Conservation (phyloP, 2,888 invertebrate genomes). For the Erebia ligea region DNA sequence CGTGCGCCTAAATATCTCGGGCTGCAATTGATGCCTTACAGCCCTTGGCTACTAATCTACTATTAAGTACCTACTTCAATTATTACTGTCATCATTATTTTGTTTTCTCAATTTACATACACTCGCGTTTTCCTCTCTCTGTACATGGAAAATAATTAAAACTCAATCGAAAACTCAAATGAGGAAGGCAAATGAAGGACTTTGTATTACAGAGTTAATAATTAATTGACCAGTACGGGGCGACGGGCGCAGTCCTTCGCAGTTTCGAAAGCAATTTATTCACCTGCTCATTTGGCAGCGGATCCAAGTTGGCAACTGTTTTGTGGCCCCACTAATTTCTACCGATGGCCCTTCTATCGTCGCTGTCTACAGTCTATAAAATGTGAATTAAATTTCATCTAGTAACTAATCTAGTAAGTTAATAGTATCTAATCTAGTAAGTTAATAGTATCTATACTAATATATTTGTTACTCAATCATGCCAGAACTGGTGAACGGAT, state of each 20-base stretch:
- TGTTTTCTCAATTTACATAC: neutral
- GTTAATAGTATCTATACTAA: too few relatives aligned
- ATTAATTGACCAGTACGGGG: constrained; percentile 25
- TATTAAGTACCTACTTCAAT: too few relatives aligned
- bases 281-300: constrained; percentile 40
- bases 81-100: neutral
- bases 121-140: neutral
- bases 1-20: too few relatives aligned
- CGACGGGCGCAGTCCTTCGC: constrained; percentile 28
- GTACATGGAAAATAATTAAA: constrained; percentile 21
- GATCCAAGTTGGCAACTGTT: constrained; percentile 40
- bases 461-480: too few relatives aligned
- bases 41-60: too few relatives aligned
- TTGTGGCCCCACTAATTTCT: constrained; percentile 40
- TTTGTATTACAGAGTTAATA: constrained; percentile 24
- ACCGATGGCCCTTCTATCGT: constrained; percentile 39
- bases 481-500: too few relatives aligned
- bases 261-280: constrained; percentile 38
- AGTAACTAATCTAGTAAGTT: too few relatives aligned
- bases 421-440: too few relatives aligned
- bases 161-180: constrained; percentile 33
- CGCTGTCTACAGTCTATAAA: neutral
- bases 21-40: too few relatives aligned
- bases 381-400: too few relatives aligned
- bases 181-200: constrained; percentile 27